These are phyloP conservation scores for Platichthys flesus DNA, from an alignment of 2,113 vertebrate species.

Conservation along the genomic window DNA sequence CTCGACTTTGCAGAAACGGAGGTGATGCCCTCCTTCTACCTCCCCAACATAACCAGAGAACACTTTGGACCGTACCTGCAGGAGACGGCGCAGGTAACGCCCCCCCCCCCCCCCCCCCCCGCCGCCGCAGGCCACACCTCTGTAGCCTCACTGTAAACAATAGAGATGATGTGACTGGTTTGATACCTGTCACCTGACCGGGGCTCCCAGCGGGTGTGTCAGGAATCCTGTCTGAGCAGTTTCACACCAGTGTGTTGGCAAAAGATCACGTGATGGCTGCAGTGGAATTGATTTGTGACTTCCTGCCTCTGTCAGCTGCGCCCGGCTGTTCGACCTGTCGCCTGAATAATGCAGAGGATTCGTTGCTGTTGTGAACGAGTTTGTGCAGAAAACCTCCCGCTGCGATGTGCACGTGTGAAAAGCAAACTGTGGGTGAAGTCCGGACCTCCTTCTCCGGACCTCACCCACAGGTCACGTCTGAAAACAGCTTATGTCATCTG, in stretches of 20 bases:
- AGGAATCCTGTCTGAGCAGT: constrained; percentile 6
- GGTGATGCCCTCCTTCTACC: constrained; percentile 94
- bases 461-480: no score
- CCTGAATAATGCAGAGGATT: no score
- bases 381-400: no score
- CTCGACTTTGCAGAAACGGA: constrained; percentile 95
- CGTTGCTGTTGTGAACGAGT: no score
- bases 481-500: no score
- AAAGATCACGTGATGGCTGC: not conserved
- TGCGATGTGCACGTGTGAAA: no score
- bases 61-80: constrained; percentile 91
- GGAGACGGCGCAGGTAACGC: constrained; percentile 89
- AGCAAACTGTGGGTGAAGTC: no score
- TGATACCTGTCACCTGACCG: not conserved
- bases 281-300: not conserved
- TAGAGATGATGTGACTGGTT: not conserved
- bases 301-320: no score
- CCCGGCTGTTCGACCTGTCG: no score
- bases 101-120: no score
- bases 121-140: not conserved
- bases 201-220: not conserved
- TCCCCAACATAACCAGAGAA: constrained; percentile 93
- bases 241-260: not conserved
- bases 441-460: no score
- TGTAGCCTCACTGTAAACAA: not conserved